Percentiles rank a stretch among this genome's conserved stretches.
These are phyloP conservation scores for Drosophila lutescens DNA, from an alignment of 2,888 invertebrate genomes.

Conservation along the genomic window DNA sequence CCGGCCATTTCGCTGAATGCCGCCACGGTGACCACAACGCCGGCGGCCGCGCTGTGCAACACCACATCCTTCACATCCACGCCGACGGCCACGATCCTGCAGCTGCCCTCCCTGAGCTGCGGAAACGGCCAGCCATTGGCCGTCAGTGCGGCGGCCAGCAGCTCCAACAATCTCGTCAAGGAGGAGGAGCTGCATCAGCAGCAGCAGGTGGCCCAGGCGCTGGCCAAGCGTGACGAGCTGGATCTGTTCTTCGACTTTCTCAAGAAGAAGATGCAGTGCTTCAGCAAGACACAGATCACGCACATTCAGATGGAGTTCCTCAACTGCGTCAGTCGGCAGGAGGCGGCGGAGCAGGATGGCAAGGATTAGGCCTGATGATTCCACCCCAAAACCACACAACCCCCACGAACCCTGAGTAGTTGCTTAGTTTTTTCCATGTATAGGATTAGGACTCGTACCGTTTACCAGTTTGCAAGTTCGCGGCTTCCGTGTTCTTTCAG, in stretches of 20 bases:
- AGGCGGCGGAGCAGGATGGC: conserved; percentile 72
- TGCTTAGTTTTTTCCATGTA: conserved; percentile 41
- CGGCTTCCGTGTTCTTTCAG: conserved; percentile 11
- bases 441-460: conserved; percentile 40
- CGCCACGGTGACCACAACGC: conserved; percentile 51
- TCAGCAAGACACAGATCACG: conserved; percentile 81
- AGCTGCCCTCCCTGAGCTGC: conserved; percentile 59
- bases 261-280: conserved; percentile 82
- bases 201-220: conserved; percentile 51
- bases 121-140: conserved; percentile 23
- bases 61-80: conserved; percentile 44
- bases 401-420: conserved; percentile 11
- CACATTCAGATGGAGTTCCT: conserved; percentile 82
- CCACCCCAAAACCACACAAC: too few species aligned
- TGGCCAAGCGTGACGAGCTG: conserved; percentile 77
- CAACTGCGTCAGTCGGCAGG: conserved; percentile 80
- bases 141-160: conserved; percentile 41
- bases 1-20: conserved; percentile 55
- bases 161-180: conserved; percentile 38
- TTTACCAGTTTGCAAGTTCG: conserved; percentile 36
- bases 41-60: conserved; percentile 56
- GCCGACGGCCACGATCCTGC: conserved; percentile 56
- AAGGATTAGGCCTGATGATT: conserved; percentile 60
- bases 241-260: conserved; percentile 83
- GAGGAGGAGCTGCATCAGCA: conserved; percentile 61